Percentiles rank a stretch among this genome's conserved stretches.
Evolutionary conservation across 2,113 vertebrate genomes (phyloP).

Genomic region (Trichechus manatus): DNA sequence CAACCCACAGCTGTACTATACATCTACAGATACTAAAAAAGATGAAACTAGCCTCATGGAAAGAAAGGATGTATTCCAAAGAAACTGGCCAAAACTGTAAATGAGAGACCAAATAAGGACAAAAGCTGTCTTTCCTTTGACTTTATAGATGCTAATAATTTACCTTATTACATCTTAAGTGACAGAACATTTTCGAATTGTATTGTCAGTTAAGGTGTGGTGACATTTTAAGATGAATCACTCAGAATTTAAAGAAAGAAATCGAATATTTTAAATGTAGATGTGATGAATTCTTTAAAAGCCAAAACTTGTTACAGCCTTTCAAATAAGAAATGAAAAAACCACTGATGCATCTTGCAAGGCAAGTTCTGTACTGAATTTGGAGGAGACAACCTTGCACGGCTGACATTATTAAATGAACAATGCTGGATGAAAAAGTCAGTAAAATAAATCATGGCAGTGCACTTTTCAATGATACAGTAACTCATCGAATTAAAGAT

Average conservation of each 20-base stretch:
- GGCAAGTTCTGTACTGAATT: not conserved
- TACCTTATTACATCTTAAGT: constrained; percentile 4
- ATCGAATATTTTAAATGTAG: not conserved
- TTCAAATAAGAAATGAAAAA: constrained; percentile 7
- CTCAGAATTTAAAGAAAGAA: not conserved
- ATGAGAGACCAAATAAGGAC: constrained; percentile 7
- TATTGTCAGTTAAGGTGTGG: not conserved
- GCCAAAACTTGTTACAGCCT: not conserved
- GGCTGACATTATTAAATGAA: not conserved
- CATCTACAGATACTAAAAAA: not conserved
- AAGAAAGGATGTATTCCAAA: not conserved
- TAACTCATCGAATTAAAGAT: constrained; percentile 3
- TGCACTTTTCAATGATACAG: not conserved
- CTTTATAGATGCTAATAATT: constrained; percentile 12
- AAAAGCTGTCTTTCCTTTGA: not conserved
- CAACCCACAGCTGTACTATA: not conserved
- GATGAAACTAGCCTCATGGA: not conserved
- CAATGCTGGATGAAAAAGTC: not conserved
- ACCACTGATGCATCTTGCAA: not conserved
- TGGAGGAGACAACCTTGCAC: not conserved
- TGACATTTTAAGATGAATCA: not conserved
- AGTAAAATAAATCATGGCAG: not conserved
- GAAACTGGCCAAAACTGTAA: constrained; percentile 11
- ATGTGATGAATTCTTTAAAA: constrained; percentile 8
- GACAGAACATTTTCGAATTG: not conserved